These are phyloP conservation scores for Gyps fulvus DNA, from an alignment of 2,113 vertebrate species.

Conservation along the genomic window DNA sequence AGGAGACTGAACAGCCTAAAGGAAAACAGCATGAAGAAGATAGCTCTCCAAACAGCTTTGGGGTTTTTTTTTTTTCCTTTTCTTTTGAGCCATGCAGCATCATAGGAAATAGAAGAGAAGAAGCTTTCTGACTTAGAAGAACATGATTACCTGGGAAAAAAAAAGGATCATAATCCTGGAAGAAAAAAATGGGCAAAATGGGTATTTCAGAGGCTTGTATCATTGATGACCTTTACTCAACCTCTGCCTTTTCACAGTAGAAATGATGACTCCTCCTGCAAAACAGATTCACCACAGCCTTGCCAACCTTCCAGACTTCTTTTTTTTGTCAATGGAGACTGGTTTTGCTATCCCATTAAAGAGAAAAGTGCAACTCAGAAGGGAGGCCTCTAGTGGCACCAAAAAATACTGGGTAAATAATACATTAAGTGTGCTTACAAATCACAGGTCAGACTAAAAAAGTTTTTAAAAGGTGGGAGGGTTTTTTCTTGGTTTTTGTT, in stretches of 20 bases:
- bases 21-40: neutral
- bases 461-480: neutral
- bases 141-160: neutral
- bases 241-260: neutral
- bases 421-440: neutral
- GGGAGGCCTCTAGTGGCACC: slow-evolving; percentile 4
- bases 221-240: neutral
- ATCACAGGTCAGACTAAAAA: neutral
- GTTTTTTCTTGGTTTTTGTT: neutral
- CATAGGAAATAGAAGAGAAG: neutral
- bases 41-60: neutral
- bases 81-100: neutral
- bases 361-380: neutral
- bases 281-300: neutral
- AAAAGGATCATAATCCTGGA: neutral
- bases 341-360: neutral
- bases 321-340: neutral
- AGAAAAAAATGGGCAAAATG: neutral
- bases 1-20: neutral
- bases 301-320: neutral
- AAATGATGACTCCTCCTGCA: neutral
- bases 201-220: neutral
- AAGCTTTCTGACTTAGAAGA: neutral
- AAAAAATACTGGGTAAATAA: neutral
- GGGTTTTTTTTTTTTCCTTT: neutral